Evolutionary conservation across 2,888 invertebrate genomes (phyloP), one percentile per base, ranked within the genome.

Genomic region (Meganola albula): DNA sequence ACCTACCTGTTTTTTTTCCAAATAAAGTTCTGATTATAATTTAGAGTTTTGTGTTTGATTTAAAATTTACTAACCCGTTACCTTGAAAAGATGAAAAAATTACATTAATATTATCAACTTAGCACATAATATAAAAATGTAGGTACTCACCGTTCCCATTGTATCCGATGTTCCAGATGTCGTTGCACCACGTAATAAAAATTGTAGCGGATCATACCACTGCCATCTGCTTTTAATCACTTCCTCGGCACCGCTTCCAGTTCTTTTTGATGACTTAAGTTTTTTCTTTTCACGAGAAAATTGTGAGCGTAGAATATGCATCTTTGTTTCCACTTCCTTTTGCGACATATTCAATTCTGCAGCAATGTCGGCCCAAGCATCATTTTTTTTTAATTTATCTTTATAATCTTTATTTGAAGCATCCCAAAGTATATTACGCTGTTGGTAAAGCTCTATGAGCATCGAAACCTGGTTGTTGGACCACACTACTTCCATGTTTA

Each of bases 281-380:
- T 38, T 34, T 31, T 34, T 27, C 20, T 31, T 36, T 31, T 27
- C 27, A 31, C 28, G 36, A 27, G 6, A 10, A 24, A 31, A 31
- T 31, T 37, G 27, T 37, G 31, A 31, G 28, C 31, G 26, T 31
- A 20, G 16, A 27, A 9, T 21, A 21, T 21, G 21, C n/a, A 27
- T 27, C 16, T 38, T 34, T 13, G 38, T 34, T 31, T 39, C 34
- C 23, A 39, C 31, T 31, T 34, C 34, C 18, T 34, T 39, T 39
- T 31, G 25, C 25, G 34, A 31, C 5, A 38, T 34, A 27, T 34
- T 11, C 24, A 38, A 34, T 31, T 27, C 20, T 30, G 26, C 27
- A 33, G 33, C 32, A 33, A 37, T 37, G 20, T 34, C 31, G 11
- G 18, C n/a, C 31, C 31, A 39, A 28, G 31, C 26, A 34, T 31